These are phyloP conservation scores for Drosophila quadrilineata DNA, from an alignment of 1,140 invertebrate genomes.

Conservation along the genomic window DNA sequence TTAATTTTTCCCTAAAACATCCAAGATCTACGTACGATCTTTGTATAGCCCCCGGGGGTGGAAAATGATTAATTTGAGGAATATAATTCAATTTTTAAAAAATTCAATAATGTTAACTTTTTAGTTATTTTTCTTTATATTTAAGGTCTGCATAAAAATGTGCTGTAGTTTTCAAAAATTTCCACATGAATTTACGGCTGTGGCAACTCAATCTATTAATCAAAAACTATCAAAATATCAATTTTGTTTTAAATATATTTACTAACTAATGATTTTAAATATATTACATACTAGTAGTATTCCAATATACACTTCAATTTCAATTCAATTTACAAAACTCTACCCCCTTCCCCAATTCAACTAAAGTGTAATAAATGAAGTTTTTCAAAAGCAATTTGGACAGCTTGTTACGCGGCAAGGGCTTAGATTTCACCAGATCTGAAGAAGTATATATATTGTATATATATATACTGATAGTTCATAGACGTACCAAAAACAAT, in stretches of 20 bases:
- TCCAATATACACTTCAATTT: neutral
- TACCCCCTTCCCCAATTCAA: neutral
- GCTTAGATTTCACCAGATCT: constrained; percentile 42
- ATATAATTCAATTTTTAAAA: too few relatives aligned
- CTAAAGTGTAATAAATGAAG: constrained; percentile 26
- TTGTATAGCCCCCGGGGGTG: too few relatives aligned
- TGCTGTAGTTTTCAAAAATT: too few relatives aligned
- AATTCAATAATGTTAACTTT: too few relatives aligned
- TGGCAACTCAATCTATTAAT: too few relatives aligned
- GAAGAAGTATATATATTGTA: neutral
- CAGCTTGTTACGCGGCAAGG: constrained; percentile 30
- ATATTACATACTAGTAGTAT: neutral
- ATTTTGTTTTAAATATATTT: neutral
- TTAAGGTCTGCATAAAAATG: too few relatives aligned
- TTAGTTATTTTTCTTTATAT: neutral
- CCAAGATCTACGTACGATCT: too few relatives aligned
- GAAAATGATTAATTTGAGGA: too few relatives aligned
- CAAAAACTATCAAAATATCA: too few relatives aligned
- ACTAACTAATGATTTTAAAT: neutral
- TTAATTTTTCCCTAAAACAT: too few relatives aligned
- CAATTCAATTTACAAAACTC: constrained; percentile 11
- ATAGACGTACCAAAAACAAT: constrained; percentile 67
- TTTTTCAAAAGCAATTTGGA: constrained; percentile 30
- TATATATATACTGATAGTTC: neutral
- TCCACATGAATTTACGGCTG: too few relatives aligned